phyloP scores from a whole-genome alignment of 2,797 vertebrate species.

The Anolis apletophallus region DNA sequence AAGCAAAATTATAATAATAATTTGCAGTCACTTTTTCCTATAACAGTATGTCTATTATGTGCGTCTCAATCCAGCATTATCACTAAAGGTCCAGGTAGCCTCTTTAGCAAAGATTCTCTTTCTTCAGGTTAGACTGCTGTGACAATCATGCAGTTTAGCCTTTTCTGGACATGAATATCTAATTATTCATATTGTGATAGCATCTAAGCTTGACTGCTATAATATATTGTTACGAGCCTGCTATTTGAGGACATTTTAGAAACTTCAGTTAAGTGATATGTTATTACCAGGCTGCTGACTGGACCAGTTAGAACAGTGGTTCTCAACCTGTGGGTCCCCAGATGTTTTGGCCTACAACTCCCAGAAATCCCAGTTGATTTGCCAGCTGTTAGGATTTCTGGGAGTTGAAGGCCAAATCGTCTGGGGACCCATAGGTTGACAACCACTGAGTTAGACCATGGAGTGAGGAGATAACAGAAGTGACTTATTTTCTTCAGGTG shows the following conservation, averaged over 20 bases:
- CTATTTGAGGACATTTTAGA: background rate
- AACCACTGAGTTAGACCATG: background rate
- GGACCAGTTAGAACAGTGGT: background rate
- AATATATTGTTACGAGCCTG: background rate
- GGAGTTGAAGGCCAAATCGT: too few species aligned
- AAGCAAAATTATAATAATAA: background rate
- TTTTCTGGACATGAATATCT: background rate
- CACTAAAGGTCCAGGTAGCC: background rate
- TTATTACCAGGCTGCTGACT: background rate
- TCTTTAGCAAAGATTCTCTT: background rate
- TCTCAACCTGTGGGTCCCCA: too few species aligned
- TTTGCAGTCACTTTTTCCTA: background rate
- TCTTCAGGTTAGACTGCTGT: background rate
- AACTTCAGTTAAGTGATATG: background rate
- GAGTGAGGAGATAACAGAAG: background rate
- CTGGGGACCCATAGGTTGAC: too few species aligned
- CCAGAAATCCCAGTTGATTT: too few species aligned
- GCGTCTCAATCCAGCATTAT: background rate
- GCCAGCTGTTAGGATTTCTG: too few species aligned
- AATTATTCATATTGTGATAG: background rate
- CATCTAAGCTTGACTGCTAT: background rate
- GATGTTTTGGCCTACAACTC: too few species aligned
- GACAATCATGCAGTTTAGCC: background rate
- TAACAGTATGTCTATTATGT: too few species aligned
- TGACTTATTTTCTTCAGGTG: constrained; percentile 76